phyloP scores from a whole-genome alignment of 1,140 invertebrate species.

The Bombus sylvicola region DNA sequence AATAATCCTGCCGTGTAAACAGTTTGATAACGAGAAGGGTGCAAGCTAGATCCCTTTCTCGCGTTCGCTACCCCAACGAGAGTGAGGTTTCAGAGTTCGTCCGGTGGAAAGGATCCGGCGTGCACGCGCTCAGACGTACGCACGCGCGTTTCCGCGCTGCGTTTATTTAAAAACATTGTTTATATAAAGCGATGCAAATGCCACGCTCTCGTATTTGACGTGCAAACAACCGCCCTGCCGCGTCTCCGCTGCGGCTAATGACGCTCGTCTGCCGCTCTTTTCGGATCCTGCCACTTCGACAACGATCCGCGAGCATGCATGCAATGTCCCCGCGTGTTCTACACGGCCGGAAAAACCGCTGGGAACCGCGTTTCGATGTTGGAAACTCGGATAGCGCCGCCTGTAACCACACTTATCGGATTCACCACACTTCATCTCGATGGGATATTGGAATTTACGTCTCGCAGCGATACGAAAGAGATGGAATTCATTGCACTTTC shows the following conservation, averaged over 20 bases:
- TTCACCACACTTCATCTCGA: conserved; percentile 17
- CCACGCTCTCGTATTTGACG: conserved; percentile 61
- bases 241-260: conserved; percentile 61
- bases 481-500: not conserved
- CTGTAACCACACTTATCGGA: conserved; percentile 26
- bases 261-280: conserved; percentile 54
- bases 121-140: not conserved
- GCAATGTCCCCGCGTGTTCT: not conserved
- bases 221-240: conserved; percentile 52
- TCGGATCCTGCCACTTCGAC: not conserved
- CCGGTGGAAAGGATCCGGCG: not conserved
- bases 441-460: not conserved
- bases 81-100: not conserved
- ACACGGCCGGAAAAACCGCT: not conserved
- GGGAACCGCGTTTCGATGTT: conserved; percentile 5
- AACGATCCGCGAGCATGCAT: not conserved
- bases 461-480: not conserved
- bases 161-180: conserved; percentile 68
- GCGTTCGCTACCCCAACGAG: not conserved
- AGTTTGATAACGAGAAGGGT: conserved; percentile 67
- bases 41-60: conserved; percentile 14
- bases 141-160: not conserved
- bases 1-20: conserved; percentile 73
- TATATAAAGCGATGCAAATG: conserved; percentile 64
- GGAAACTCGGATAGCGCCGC: not conserved